Percentiles rank a stretch among this genome's conserved stretches.
Conservation (phyloP, 2,888 invertebrate genomes). For the Mimas tiliae region DNA sequence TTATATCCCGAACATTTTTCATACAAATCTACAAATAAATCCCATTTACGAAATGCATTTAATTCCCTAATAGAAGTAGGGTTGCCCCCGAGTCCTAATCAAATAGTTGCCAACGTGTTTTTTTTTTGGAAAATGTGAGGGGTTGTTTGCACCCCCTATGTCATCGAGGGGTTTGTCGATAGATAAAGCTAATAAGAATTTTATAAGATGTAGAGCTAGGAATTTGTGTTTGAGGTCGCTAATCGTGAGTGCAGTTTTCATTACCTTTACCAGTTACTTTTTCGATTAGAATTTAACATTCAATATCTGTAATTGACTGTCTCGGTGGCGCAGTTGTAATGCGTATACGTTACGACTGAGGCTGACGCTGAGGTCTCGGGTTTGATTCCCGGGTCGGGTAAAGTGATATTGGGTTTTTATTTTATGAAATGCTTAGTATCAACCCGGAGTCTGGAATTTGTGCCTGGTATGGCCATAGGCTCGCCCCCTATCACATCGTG, state of each 20-base stretch:
- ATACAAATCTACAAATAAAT: conserved; percentile 62
- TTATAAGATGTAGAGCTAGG: conserved; percentile 57
- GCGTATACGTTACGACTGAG: too few species aligned
- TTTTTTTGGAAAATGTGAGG: conserved; percentile 61
- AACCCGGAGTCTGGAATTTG: too few species aligned
- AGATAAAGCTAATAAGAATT: conserved; percentile 77
- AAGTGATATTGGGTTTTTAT: too few species aligned
- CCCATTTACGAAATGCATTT: conserved; percentile 70
- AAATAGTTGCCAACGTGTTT: conserved; percentile 77
- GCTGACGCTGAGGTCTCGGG: too few species aligned
- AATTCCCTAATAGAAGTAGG: conserved; percentile 57
- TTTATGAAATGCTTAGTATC: too few species aligned
- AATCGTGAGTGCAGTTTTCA: not conserved
- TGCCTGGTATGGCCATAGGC: too few species aligned
- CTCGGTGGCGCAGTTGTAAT: too few species aligned
- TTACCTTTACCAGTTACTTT: too few species aligned
- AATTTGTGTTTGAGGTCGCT: not conserved
- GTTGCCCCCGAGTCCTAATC: conserved; percentile 65
- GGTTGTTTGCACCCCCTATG: conserved; percentile 57
- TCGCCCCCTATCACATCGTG: too few species aligned
- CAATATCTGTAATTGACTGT: not conserved
- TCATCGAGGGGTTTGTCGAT: conserved; percentile 52
- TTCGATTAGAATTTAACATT: not conserved
- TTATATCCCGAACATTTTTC: conserved; percentile 20
- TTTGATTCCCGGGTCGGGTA: too few species aligned